Evolutionary conservation across 2,113 vertebrate genomes (phyloP).

Genomic region (Sprattus sprattus): DNA sequence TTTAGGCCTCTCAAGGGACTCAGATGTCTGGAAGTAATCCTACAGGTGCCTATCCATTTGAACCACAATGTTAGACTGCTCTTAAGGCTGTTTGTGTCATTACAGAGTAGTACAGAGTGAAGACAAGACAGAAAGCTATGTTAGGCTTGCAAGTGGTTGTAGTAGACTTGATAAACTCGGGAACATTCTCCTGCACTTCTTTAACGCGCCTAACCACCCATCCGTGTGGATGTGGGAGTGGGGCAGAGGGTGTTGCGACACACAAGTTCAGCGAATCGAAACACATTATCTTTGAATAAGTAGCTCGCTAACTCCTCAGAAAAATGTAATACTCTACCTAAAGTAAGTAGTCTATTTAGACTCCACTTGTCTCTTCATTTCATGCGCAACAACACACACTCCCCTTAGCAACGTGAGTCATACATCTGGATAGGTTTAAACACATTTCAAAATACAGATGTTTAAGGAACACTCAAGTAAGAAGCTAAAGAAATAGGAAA

Average conservation of each 20-base stretch:
- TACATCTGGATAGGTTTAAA: not conserved
- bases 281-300: not conserved
- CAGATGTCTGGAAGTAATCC: slow-evolving; percentile 47
- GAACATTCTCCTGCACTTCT: not conserved
- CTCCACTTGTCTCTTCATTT: not conserved
- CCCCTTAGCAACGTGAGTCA: not conserved
- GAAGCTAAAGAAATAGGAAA: not conserved
- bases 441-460: not conserved
- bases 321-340: not conserved
- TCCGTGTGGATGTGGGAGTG: not conserved
- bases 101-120: not conserved
- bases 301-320: not conserved
- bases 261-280: not conserved
- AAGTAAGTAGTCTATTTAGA: not conserved
- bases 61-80: slow-evolving; percentile 9
- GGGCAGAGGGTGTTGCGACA: not conserved
- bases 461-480: not conserved
- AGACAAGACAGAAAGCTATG: slow-evolving; percentile 36
- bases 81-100: not conserved
- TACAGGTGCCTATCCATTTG: slow-evolving; percentile 48
- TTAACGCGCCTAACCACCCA: not conserved
- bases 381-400: not conserved
- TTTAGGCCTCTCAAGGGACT: slow-evolving; percentile 45
- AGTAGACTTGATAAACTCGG: not conserved
- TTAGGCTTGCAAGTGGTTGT: slow-evolving; percentile 28